phyloP scores from a whole-genome alignment of 1,140 invertebrate genomes.

The Eumeta japonica region DNA sequence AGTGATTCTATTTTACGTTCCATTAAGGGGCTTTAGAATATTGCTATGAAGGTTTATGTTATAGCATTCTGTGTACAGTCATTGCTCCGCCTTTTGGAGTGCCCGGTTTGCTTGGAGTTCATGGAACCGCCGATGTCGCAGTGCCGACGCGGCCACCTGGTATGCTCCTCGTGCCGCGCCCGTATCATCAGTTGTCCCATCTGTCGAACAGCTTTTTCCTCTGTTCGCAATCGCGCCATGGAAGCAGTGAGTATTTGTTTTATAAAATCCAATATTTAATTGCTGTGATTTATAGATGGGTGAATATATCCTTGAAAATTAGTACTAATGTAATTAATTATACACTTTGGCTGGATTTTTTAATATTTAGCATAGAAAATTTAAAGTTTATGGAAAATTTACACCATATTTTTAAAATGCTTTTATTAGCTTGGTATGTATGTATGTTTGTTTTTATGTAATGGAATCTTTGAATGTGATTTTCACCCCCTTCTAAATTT shows the following conservation, averaged over 20 bases:
- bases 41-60: no score
- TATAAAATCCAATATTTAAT: not conserved
- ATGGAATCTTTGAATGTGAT: no score
- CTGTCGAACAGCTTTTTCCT: conserved; percentile 46
- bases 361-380: not conserved
- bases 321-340: no score
- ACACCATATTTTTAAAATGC: no score
- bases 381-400: not conserved
- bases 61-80: no score
- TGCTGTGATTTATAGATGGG: not conserved
- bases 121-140: conserved; percentile 59
- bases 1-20: no score
- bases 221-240: conserved; percentile 52
- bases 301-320: no score
- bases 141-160: conserved; percentile 58
- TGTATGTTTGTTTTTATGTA: no score
- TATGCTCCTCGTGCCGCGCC: conserved; percentile 48
- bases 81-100: conserved; percentile 56
- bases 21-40: no score
- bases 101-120: conserved; percentile 60
- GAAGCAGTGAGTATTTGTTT: conserved; percentile 14
- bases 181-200: conserved; percentile 51
- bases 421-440: no score
- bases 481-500: no score
- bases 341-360: no score